Evolutionary conservation across 2,113 vertebrate genomes (phyloP).

Genomic region (Rhinolophus ferrumequinum): DNA sequence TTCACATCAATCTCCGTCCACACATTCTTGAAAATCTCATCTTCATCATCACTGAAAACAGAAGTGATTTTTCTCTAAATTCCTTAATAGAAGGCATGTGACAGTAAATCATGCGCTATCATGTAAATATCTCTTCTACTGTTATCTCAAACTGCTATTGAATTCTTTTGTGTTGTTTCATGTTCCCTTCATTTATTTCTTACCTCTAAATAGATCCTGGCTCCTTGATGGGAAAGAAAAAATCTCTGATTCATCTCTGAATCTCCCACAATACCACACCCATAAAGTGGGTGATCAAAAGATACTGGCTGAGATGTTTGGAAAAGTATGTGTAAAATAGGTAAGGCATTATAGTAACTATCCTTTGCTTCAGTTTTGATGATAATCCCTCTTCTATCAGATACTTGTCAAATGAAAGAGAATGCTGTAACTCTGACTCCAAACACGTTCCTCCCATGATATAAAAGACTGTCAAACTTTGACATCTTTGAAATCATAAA

Average conservation of each 20-base stretch:
- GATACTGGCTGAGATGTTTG: neutral
- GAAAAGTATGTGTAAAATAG: neutral
- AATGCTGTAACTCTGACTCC: neutral
- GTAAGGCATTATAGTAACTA: neutral
- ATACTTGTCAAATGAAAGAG: neutral
- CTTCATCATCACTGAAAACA: neutral
- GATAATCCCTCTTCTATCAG: neutral
- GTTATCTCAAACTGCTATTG: neutral
- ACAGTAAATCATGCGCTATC: neutral
- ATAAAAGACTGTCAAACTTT: neutral
- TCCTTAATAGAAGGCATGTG: neutral
- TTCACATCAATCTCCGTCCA: neutral
- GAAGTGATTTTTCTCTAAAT: neutral
- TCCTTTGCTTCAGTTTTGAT: neutral
- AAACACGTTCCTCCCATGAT: neutral
- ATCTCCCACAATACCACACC: neutral
- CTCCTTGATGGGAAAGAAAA: neutral
- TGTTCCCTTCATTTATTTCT: conserved; percentile 19
- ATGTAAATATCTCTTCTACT: neutral
- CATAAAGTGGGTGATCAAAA: neutral
- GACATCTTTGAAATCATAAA: neutral
- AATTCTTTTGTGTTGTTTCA: neutral
- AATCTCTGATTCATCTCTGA: neutral
- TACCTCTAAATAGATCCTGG: neutral
- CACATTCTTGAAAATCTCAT: neutral